Conservation (phyloP, 92 coral and sea anemone species). For the Nematostella vectensis region DNA sequence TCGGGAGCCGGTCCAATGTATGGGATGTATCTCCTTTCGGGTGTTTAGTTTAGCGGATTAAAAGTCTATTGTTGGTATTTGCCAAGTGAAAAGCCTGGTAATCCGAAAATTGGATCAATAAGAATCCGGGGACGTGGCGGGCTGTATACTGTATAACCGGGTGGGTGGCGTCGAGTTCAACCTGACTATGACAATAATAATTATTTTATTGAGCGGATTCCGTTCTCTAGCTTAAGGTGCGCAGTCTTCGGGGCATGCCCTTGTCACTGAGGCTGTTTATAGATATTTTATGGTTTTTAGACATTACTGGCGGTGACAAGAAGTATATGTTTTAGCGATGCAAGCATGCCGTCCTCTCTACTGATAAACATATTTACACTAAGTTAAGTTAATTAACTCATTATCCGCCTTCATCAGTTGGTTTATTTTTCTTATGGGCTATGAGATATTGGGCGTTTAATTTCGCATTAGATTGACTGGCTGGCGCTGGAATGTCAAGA, state of each 20-base stretch:
- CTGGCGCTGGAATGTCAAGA: constrained; percentile 5
- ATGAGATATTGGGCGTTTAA: constrained; percentile 59
- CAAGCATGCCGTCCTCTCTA: constrained; percentile 8
- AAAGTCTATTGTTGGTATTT: constrained; percentile 5
- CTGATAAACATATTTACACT: constrained; percentile 23
- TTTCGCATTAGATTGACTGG: constrained; percentile 35
- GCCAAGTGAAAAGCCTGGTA: constrained; percentile 13
- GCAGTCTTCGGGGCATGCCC: too few species aligned
- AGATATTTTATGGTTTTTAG: too few species aligned
- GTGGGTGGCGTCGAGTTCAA: neutral
- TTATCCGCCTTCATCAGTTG: constrained; percentile 30
- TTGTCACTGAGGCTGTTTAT: too few species aligned
- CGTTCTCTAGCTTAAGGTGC: too few species aligned
- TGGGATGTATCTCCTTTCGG: constrained; percentile 32
- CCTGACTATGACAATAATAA: neutral
- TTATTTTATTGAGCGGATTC: neutral
- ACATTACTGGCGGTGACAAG: too few species aligned
- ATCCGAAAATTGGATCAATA: constrained; percentile 42
- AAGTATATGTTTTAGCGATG: neutral
- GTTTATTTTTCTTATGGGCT: constrained; percentile 34
- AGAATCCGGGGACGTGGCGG: too few species aligned
- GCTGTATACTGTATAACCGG: constrained; percentile 7
- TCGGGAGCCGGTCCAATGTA: too few species aligned
- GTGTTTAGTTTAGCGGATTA: constrained; percentile 18
- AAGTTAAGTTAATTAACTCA: constrained; percentile 47